A percentile compares a stretch with the other conserved stretches of the same genome.
phyloP scores from a whole-genome alignment of 2,113 vertebrate genomes.

The Apteryx owenii region DNA sequence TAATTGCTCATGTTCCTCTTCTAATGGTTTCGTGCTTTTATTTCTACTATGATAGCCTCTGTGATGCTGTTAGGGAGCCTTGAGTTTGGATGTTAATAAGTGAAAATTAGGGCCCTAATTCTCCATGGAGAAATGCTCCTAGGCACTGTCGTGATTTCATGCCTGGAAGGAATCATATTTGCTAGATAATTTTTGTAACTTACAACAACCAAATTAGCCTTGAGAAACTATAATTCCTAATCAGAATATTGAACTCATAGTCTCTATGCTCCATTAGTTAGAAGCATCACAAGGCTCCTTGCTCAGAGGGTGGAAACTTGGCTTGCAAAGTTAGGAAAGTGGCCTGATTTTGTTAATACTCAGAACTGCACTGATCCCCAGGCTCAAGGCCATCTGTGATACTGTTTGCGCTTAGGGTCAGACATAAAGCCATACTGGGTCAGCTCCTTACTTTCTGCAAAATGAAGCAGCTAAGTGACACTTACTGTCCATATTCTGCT shows the following conservation, averaged over 20 bases:
- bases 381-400: background rate
- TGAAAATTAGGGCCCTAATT: background rate
- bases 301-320: background rate
- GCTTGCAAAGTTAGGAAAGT: background rate
- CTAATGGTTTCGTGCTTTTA: background rate
- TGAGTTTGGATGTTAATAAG: background rate
- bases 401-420: background rate
- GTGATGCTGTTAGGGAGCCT: background rate
- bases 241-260: background rate
- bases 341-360: background rate
- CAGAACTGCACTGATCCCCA: rapidly evolving
- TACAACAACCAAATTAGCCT: background rate
- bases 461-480: background rate
- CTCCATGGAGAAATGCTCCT: constrained; percentile 1
- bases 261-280: background rate
- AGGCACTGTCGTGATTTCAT: constrained; percentile 32
- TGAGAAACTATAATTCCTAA: background rate
- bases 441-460: background rate
- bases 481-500: background rate
- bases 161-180: constrained; percentile 36
- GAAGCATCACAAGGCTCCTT: background rate
- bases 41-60: background rate
- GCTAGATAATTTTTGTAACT: constrained; percentile 1
- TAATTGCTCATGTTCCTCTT: background rate
- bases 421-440: background rate